Base-by-base conservation (phyloP, 2,113 vertebrate species). In the Sula dactylatra region DNA sequence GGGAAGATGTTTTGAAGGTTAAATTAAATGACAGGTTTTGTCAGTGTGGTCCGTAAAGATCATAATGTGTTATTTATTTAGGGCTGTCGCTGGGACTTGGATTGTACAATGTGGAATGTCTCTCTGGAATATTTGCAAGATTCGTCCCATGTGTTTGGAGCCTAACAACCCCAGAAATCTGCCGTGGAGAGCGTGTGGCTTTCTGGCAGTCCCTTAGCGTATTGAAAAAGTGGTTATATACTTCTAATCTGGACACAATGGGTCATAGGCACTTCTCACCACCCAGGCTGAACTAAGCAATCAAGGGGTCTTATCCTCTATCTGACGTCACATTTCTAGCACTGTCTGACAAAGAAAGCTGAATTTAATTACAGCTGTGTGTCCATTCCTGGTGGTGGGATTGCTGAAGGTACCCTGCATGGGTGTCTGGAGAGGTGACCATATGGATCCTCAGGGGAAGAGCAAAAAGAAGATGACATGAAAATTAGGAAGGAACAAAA, bases 1-100 rank as follows among this genome's bases (percentile, higher is more conserved):
- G 22, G 10, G 56, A 88, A 40, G 92, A 77, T 59, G 50, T 88
- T 94, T 94, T 6, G 4, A 92, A 88, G 77, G 72, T 96, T 97
- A 93, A 93, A 97, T 90, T 86, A 93, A 96, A 95, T 79, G 40
- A 85, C 72, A 95, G 82, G 52, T 77, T 77, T 66, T 92, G 79
- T 74, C 69, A 49, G 34, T 54, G 70, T 88, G 86, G 54, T 93
- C 90, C 54, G 34, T 80, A 89, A 85, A 83, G 66, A 91, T 73
- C 24, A 78, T 66, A 81, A 85, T 32, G 13, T 36, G 64, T 54
- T 86, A 80, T 87, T 95, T 97, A 49, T 72, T 76, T 86, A 78
- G 59, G 27, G 11, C 36, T 86, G 86, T 84, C 65, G 13, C 45
- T 81, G 29, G 8, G 54, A 25, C 27, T 69, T 27, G 29, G 15